Evolutionary conservation across 2,797 vertebrate species (phyloP), one percentile per base, ranked within the genome.

Genomic region (Lutjanus campechanus): DNA sequence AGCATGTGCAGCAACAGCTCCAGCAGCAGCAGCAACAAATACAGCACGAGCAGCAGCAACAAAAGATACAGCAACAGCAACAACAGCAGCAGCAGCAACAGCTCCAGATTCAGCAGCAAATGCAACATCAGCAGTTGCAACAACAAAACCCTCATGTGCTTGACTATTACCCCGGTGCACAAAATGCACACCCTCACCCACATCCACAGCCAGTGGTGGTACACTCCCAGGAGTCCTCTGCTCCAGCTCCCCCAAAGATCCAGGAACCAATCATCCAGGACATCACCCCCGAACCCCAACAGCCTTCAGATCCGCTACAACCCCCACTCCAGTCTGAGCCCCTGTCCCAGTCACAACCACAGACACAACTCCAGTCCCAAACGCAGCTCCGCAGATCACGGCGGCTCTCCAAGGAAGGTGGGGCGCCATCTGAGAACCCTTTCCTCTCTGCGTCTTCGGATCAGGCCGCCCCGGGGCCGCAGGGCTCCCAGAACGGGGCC

Each of bases 361-460:
- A 94, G 96, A 53, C 97, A 92, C 76, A 96, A 47, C 95, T 81
- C 51, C 85, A 96, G 64, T 81, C 86, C 49, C 93, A 94, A 61
- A 64, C 93, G 1, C 92, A 91, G 67, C 97, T 96, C 7, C 96
- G 97, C 66, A 93, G 98, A n/a, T 98, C 98, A 11, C 96, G 97
- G 3, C 96, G 97, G 66, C 96, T 99, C 82, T 99, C 98, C 17
- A 99, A 97, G 93, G 98, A 99, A 88, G 97, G 97, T 0, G 95
- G 95, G 19, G 93, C 95, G 43, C 96, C 97, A 11, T 89, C 95
- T 0, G 97, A 97, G 20, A 96, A 95, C 77, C 96, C 96, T 11
- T 94, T 95, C 64, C 89, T 91, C 10, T 2, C 82, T 5, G 76
- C 74, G 66, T 82, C 88, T 79, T 93, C 72, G 73, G 94, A 90